phyloP scores from a whole-genome alignment of 2,888 invertebrate species.

The Tinea semifulvella region DNA sequence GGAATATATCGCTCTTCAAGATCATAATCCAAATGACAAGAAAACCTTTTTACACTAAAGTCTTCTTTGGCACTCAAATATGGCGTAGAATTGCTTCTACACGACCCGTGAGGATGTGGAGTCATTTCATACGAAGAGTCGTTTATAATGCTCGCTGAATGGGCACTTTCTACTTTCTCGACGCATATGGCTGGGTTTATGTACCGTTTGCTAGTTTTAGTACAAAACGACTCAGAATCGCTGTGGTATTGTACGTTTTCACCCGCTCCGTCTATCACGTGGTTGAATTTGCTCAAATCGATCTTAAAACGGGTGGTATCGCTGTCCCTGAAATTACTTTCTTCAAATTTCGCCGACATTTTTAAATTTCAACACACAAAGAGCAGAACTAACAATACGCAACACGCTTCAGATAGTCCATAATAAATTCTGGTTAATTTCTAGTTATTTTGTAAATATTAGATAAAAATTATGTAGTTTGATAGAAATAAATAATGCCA shows the following conservation, averaged over 20 bases:
- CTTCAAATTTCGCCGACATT: slow-evolving; percentile 22
- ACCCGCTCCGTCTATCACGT: slow-evolving; percentile 54
- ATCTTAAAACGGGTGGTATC: slow-evolving; percentile 28
- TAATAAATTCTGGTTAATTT: no score
- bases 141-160: slow-evolving; percentile 48
- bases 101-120: slow-evolving; percentile 52
- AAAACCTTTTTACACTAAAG: slow-evolving; percentile 46
- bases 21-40: slow-evolving; percentile 33
- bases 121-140: slow-evolving; percentile 38
- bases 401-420: no score
- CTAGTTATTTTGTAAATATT: no score
- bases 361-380: no score
- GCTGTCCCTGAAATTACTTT: slow-evolving; percentile 48
- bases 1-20: slow-evolving; percentile 39
- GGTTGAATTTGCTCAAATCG: slow-evolving; percentile 36
- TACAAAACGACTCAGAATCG: slow-evolving; percentile 48
- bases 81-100: slow-evolving; percentile 54
- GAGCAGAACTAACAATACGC: no score
- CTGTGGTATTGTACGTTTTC: slow-evolving; percentile 52
- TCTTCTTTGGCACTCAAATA: slow-evolving; percentile 45
- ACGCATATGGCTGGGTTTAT: slow-evolving; percentile 70
- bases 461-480: no score
- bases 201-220: slow-evolving; percentile 56
- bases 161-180: slow-evolving; percentile 53
- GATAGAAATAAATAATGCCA: no score